Conservation (phyloP, 2,113 vertebrate species). For the Amphiprion ocellaris region DNA sequence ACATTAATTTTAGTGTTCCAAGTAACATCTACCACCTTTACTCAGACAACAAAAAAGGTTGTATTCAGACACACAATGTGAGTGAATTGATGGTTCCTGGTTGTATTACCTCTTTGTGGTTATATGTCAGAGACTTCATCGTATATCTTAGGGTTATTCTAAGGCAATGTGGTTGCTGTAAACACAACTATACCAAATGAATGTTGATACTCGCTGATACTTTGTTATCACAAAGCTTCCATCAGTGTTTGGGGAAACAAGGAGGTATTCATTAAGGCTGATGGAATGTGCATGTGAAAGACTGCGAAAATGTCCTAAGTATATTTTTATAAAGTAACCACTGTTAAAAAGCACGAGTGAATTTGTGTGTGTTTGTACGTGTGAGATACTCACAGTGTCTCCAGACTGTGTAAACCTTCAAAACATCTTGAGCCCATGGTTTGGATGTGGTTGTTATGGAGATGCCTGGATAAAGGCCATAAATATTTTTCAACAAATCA, state of each 20-base stretch:
- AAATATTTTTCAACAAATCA: constrained; percentile 47
- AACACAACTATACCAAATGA: constrained; percentile 44
- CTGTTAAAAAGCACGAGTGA: constrained; percentile 8
- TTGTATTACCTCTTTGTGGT: constrained; percentile 38
- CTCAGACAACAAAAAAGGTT: neutral
- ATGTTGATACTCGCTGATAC: constrained; percentile 60
- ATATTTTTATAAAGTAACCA: neutral
- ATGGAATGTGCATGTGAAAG: constrained; percentile 16
- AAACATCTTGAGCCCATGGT: constrained; percentile 91
- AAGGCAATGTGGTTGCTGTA: constrained; percentile 56
- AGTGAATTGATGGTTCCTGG: constrained; percentile 1
- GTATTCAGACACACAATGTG: constrained; percentile 7
- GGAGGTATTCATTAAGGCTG: constrained; percentile 57
- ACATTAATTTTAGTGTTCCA: constrained; percentile 47
- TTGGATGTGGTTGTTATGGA: constrained; percentile 96
- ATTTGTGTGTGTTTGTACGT: neutral
- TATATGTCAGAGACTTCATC: constrained; percentile 19
- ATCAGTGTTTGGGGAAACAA: constrained; percentile 60
- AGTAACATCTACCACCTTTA: constrained; percentile 25
- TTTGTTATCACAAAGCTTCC: constrained; percentile 48
- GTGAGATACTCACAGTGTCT: constrained; percentile 92
- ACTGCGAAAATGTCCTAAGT: neutral
- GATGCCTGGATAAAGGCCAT: constrained; percentile 86
- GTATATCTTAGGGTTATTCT: constrained; percentile 42
- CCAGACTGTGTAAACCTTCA: constrained; percentile 92